Evolutionary conservation across 1,140 invertebrate genomes (phyloP).

Genomic region (Dryas iulia): DNA sequence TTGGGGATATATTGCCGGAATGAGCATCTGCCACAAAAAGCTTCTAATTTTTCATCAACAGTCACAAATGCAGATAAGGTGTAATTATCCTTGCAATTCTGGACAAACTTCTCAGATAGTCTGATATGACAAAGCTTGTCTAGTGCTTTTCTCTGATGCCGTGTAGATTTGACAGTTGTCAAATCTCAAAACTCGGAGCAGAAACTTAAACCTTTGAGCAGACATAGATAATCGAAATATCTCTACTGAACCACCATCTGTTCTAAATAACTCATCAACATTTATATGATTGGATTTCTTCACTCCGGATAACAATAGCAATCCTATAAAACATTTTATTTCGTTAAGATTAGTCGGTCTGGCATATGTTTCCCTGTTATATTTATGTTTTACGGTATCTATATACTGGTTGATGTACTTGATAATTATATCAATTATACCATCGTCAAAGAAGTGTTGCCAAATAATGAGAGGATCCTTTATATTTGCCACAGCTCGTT

Average conservation of each 20-base stretch:
- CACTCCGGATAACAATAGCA: background rate
- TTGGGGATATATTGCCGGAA: too few species aligned
- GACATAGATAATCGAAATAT: constrained; percentile 10
- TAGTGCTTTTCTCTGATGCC: background rate
- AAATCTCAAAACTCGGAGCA: constrained; percentile 7
- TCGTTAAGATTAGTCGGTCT: constrained; percentile 8
- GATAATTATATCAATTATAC: constrained; percentile 14
- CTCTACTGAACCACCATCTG: constrained; percentile 1
- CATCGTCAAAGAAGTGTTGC: constrained; percentile 13
- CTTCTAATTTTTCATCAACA: too few species aligned
- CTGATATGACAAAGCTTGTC: background rate
- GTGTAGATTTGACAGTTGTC: background rate
- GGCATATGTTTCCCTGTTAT: constrained; percentile 8
- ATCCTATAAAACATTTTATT: constrained; percentile 10
- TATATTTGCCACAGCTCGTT: background rate
- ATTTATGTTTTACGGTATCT: constrained; percentile 12
- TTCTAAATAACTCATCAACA: background rate
- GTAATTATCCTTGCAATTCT: too few species aligned
- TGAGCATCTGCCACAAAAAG: too few species aligned
- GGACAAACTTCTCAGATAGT: background rate
- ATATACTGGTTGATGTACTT: constrained; percentile 14
- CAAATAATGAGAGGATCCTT: constrained; percentile 9
- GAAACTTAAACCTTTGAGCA: constrained; percentile 8
- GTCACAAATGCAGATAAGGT: too few species aligned
- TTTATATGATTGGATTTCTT: constrained; percentile 8